These are phyloP conservation scores for Temnothorax nylanderi DNA, from an alignment of 1,140 invertebrate species.

Conservation along the genomic window DNA sequence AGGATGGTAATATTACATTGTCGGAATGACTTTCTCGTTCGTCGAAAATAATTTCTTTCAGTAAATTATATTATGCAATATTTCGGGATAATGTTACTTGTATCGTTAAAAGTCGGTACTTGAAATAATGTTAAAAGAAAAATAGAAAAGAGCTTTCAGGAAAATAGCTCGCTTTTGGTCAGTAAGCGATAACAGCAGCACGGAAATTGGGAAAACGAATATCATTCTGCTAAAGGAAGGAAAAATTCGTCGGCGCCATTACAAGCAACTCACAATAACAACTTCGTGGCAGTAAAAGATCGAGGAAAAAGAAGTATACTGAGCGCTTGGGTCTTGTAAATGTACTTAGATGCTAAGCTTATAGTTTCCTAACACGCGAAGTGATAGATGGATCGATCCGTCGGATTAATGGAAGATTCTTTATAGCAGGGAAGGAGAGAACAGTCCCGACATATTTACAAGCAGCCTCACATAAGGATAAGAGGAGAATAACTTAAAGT, in stretches of 20 bases:
- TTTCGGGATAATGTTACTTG: not conserved
- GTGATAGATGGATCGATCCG: conserved; percentile 27
- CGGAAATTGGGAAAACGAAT: conserved; percentile 47
- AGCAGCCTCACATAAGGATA: not conserved
- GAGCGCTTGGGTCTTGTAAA: conserved; percentile 45
- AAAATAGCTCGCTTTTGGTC: conserved; percentile 21
- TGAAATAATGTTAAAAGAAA: not conserved
- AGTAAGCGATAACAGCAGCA: conserved; percentile 5
- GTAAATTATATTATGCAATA: conserved; percentile 20
- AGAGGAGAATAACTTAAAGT: not conserved
- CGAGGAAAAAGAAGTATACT: conserved; percentile 34
- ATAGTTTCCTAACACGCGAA: conserved; percentile 53
- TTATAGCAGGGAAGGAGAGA: not conserved
- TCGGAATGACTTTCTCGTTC: not conserved
- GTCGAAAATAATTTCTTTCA: not conserved
- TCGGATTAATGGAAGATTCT: conserved; percentile 47
- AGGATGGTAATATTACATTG: not conserved
- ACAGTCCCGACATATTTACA: conserved; percentile 12
- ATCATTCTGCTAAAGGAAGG: conserved; percentile 9
- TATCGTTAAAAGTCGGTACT: not conserved
- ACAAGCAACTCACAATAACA: conserved; percentile 39
- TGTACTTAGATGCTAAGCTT: conserved; percentile 25
- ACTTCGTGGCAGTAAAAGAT: conserved; percentile 42
- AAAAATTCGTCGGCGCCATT: conserved; percentile 23
- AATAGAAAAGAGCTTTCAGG: conserved; percentile 1